Base-by-base conservation (phyloP, 2,797 vertebrate species). In the Tragelaphus eurycerus region DNA sequence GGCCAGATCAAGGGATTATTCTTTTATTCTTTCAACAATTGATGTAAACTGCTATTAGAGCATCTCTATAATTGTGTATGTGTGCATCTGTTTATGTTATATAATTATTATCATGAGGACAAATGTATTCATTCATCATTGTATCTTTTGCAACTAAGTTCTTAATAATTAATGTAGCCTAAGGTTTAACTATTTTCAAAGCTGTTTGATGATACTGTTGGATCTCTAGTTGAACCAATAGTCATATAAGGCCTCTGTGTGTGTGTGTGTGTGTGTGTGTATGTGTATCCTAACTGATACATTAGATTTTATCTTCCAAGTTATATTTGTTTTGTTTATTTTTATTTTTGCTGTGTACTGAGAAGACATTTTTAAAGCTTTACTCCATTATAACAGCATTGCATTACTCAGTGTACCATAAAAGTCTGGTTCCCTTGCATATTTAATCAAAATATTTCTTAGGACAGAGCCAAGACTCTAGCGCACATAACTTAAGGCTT, bases 361-460 rank as follows among this genome's bases (percentile, higher is more conserved):
- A 95, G 21, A 86, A 93, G n/a, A 93, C 64, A 90, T 86, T 91
- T 90, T 74, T 4, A 91, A 90, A 85, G 16, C 3, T 54, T 93
- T 89, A n/a, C 12, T 29, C 31, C n/a, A 62, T 55, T 48, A 31
- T 16, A 67, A 94, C 1, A 89, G 27, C 7, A 43, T 60, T 76
- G 7, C 3, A 64, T 89, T 62, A 59, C 48, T 93, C 17, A 89
- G 4, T n/a, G 6, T 81, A 6, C 10, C 46, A 52, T 29, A 23
- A 25, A 52, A 59, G 4, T 83, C 62, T 25, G 54, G 19, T 95
- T 12, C 8, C 8, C 6, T 90, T 46, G 71, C 79, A 92, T 74
- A 85, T 52, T 84, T 90, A 88, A 76, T 52, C 31, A 74, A 90
- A 96, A 85, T 93, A 25, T 71, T 87, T 79, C 21, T 16, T 38